Conservation (phyloP, 2,888 invertebrate species). For the Frankliniella fusca region DNA sequence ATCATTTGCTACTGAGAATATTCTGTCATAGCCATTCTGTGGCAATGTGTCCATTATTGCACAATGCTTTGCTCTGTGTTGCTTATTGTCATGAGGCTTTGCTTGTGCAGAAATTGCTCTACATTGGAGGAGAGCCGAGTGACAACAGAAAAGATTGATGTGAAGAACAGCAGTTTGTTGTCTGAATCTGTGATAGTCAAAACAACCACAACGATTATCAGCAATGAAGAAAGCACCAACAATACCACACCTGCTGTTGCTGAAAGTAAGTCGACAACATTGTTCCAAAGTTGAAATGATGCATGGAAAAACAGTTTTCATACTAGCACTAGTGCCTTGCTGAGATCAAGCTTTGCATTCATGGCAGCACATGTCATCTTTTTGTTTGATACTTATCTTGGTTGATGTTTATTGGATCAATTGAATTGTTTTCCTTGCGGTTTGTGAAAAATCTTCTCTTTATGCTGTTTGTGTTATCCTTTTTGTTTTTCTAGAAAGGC, state of each 20-base stretch:
- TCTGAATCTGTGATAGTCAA: slow-evolving; percentile 52
- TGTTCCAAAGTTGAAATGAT: neutral
- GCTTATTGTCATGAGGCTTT: neutral
- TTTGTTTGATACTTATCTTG: no score
- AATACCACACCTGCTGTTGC: slow-evolving; percentile 42
- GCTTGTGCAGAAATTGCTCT: slow-evolving; percentile 19
- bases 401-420: no score
- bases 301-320: neutral
- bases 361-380: no score
- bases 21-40: no score
- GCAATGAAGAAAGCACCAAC: slow-evolving; percentile 48
- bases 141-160: slow-evolving; percentile 2
- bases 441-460: neutral
- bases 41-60: no score
- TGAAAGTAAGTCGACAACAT: slow-evolving; percentile 37
- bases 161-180: neutral
- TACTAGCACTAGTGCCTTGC: no score
- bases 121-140: slow-evolving; percentile 20
- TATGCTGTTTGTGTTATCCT: neutral
- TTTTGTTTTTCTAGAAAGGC: slow-evolving; percentile 10
- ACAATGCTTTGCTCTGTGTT: neutral
- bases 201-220: slow-evolving; percentile 58
- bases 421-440: no score
- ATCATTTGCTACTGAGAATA: no score
- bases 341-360: no score